Conservation (phyloP, 2,888 invertebrate genomes). For the Chymomyza procnemis region DNA sequence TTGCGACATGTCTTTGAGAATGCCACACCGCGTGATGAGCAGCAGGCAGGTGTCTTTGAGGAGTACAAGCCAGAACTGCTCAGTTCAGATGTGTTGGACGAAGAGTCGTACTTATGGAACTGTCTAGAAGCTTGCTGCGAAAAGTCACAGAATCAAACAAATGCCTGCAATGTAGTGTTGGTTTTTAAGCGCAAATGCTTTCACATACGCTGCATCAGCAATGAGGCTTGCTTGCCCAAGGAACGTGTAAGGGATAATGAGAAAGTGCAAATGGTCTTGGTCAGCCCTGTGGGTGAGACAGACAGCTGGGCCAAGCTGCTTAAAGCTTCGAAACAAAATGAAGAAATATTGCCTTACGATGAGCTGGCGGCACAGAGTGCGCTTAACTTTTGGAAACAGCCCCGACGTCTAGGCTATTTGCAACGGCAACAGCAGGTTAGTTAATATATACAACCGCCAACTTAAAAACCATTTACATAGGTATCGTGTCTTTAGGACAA, state of each 20-base stretch:
- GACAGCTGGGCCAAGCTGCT: conserved; percentile 73
- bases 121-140: conserved; percentile 82
- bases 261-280: conserved; percentile 87
- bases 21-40: conserved; percentile 79
- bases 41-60: conserved; percentile 82
- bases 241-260: conserved; percentile 81
- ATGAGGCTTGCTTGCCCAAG: conserved; percentile 86
- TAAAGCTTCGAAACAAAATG: conserved; percentile 52
- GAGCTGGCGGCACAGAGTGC: conserved; percentile 44
- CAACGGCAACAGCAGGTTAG: conserved; percentile 42
- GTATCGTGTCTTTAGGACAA: conserved; percentile 35
- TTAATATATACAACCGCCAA: background rate
- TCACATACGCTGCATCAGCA: conserved; percentile 85
- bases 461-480: conserved; percentile 2
- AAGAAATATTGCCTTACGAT: conserved; percentile 62
- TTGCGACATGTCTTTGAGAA: conserved; percentile 76
- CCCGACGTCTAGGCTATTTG: conserved; percentile 59
- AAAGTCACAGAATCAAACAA: conserved; percentile 46
- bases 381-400: conserved; percentile 75
- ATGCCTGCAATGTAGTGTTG: conserved; percentile 87
- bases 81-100: conserved; percentile 79
- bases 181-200: conserved; percentile 87
- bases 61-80: conserved; percentile 75
- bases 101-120: conserved; percentile 83
- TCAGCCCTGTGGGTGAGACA: conserved; percentile 82